Evolutionary conservation across 2,888 invertebrate genomes (phyloP), one percentile per base, ranked within the genome.

Genomic region (Drosophila peninsularis): DNA sequence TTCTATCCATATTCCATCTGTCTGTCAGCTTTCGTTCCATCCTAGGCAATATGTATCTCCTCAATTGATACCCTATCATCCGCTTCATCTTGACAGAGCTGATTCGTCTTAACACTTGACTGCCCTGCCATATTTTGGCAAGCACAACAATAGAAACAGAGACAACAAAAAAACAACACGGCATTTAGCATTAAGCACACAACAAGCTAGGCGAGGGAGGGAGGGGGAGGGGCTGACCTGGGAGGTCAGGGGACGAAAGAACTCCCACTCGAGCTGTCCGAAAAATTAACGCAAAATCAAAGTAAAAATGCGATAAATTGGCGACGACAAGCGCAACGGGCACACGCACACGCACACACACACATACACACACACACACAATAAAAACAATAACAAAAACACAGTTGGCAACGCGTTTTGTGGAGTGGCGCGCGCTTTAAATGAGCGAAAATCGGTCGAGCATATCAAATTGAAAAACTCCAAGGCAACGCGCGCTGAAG

Each of bases 391-490:
- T 56, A 75, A 71, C 65, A 81, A 60, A 50, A 57, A 67, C 42
- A 45, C 53, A 60, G 57, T 58, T 45, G 66, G 54, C 68, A 60
- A 62, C 62, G 69, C 62, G 11, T 10, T 52, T 36, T 62, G 54
- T 64, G 69, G 64, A 54, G 32, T 66, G 60, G 76, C 71, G 80
- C 71, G 85, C 83, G 83, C 73, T 85, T 80, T 77, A 85, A 85
- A 85, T 85, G 88, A 88, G 88, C 78, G 85, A 88, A 87, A 88
- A 84, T 88, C 87, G 87, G 78, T 88, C 84, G 82, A 88, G 88
- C 88, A 88, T 84, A 84, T 84, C 87, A 87, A 88, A 87, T 87
- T 88, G 80, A 86, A 87, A 87, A 88, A 82, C 82, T 75, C 78
- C 74, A 81, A 75, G 85, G 75, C 80, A 76, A 80, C 81, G 75